These are phyloP conservation scores for Montipora foliosa DNA, from an alignment of 64 coral and sea anemone genomes.

Conservation along the genomic window DNA sequence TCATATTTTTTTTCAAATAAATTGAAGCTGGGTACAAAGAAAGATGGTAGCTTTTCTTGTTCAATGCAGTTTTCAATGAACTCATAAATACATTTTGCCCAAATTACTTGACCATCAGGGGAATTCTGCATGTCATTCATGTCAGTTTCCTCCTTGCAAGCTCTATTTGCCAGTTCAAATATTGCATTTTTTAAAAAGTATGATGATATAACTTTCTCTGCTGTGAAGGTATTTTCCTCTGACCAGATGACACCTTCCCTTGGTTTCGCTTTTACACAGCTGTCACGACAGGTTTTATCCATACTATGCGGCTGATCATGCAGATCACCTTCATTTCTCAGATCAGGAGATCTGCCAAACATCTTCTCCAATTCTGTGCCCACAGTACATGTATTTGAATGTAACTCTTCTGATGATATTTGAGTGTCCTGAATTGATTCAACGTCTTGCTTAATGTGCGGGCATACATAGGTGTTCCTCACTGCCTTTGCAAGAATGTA, in stretches of 20 bases:
- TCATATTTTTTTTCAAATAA: conserved; percentile 26
- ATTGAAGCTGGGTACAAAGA: neutral
- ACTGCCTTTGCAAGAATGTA: conserved; percentile 48
- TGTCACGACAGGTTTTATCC: neutral
- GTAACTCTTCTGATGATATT: neutral
- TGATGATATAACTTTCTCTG: conserved; percentile 37
- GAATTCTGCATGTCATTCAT: neutral
- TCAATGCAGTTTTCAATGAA: conserved; percentile 24
- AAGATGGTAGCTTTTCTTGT: conserved; percentile 13
- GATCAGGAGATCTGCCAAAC: too few relatives aligned
- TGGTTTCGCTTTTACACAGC: too few relatives aligned
- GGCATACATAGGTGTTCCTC: conserved; percentile 28
- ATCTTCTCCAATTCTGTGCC: too few relatives aligned
- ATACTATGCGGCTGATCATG: too few relatives aligned
- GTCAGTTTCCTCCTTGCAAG: neutral
- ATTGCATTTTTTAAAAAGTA: conserved; percentile 45
- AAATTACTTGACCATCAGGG: conserved; percentile 6
- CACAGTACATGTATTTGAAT: too few relatives aligned
- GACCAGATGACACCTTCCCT: too few relatives aligned
- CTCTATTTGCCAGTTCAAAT: neutral
- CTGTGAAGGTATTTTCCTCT: neutral
- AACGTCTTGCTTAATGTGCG: neutral
- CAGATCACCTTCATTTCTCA: too few relatives aligned
- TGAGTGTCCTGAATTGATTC: neutral
- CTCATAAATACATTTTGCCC: conserved; percentile 1